A percentile compares a stretch with the other conserved stretches of the same genome.
Evolutionary conservation across 2,888 invertebrate species (phyloP).

Genomic region (Papilio elwesi): DNA sequence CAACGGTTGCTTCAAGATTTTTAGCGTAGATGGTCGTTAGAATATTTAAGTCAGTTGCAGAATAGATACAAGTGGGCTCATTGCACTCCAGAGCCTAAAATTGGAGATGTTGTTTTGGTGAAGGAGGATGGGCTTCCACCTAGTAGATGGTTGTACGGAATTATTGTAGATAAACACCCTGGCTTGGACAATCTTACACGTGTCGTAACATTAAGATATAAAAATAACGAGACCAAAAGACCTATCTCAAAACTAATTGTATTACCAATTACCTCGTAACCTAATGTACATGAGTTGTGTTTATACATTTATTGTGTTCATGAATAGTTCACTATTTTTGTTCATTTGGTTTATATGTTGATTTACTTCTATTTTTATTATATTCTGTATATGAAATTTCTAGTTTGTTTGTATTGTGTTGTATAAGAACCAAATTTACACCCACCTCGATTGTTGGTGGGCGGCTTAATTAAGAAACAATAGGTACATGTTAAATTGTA

Average conservation of each 20-base stretch:
- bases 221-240: conserved; percentile 1
- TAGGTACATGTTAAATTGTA: conserved; percentile 3
- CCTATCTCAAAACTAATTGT: background rate
- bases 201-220: conserved; percentile 39
- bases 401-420: background rate
- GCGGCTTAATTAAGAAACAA: background rate
- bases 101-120: conserved; percentile 44
- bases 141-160: conserved; percentile 43
- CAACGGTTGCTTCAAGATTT: conserved; percentile 45
- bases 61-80: conserved; percentile 38
- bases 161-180: conserved; percentile 43
- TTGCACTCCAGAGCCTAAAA: conserved; percentile 40
- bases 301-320: background rate
- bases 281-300: background rate
- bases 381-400: conserved; percentile 12
- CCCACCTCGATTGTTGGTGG: background rate
- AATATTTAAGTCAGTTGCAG: conserved; percentile 42
- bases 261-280: background rate
- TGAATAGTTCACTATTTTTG: background rate
- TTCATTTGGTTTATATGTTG: no score
- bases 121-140: conserved; percentile 47
- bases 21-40: conserved; percentile 45
- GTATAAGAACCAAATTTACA: no score
- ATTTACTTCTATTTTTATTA: background rate
- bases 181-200: conserved; percentile 45